Base-by-base conservation (phyloP, 1,140 invertebrate species). In the Pseudomyrmex sp. region DNA sequence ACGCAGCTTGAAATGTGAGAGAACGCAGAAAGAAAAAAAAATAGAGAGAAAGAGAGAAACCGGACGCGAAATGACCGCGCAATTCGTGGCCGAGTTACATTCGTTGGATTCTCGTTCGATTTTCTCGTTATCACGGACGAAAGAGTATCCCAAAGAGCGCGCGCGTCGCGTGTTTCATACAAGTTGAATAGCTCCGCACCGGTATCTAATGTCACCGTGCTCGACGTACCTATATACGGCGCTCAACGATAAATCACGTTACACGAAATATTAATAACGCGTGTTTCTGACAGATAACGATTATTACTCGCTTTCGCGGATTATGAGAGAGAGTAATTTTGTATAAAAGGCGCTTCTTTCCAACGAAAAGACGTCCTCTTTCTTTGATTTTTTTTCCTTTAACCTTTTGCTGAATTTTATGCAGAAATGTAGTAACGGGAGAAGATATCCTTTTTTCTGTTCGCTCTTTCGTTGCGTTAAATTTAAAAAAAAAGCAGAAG, bases 91-190 rank as follows among this genome's bases (percentile, higher is more conserved):
- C 10, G 23, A 50, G 52, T 87, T 87, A 77, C 56, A 26, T 58
- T n/a, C 50, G 26, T 48, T 69, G 85, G 73, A 87, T 65, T 80
- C 44, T 26, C 15, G 54, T 73, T 87, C 80, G 66, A 87, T 84
- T 87, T 74, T 87, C 44, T 70, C 50, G 73, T 59, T 73, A 86
- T 87, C 77, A 26, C 62, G 15, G n/a, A 18, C 35, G 35, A 52
- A 15, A n/a, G 63, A 56, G 20, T 23, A 76, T 52, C 59, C 35
- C 5, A 35, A 35, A 35, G 35, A 10, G 12, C 58, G 15, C 20
- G 35, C 48, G 35, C n/a, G n/a, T 12, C 3, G 54, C 23, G 59
- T 26, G 8, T 20, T 10, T 13, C 20, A 13, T 26, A 12, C 65
- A 54, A 68, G 35, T 35, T 35, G 35, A 35, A 35, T 35, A 35